Evolutionary conservation across 2,888 invertebrate genomes (phyloP).

Genomic region (Meteorus cinctellus): DNA sequence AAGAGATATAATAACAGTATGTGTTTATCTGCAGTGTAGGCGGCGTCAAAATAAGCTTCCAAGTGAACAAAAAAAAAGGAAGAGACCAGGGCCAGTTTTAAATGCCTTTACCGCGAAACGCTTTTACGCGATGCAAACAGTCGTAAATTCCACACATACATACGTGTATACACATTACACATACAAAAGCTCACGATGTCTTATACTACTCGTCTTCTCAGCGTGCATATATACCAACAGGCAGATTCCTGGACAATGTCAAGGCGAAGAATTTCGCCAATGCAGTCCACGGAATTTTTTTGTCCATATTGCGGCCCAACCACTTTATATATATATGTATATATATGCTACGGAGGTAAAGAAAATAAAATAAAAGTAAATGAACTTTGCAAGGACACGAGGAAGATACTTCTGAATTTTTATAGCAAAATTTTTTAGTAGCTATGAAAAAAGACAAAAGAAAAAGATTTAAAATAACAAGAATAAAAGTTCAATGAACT

Average conservation of each 20-base stretch:
- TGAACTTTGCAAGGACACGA: slow-evolving; percentile 28
- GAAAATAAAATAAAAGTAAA: slow-evolving; percentile 10
- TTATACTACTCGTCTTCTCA: slow-evolving; percentile 5
- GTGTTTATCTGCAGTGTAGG: background rate
- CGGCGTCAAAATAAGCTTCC: background rate
- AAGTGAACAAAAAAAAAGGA: slow-evolving; percentile 1
- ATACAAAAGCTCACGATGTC: slow-evolving; percentile 27
- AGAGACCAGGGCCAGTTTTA: slow-evolving; percentile 36
- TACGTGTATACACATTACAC: background rate
- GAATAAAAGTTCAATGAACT: slow-evolving; percentile 33
- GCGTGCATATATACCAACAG: slow-evolving; percentile 4
- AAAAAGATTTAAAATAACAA: background rate
- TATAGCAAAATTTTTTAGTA: slow-evolving; percentile 1
- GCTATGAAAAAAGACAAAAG: background rate
- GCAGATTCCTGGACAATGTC: slow-evolving; percentile 40
- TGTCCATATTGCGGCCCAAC: background rate
- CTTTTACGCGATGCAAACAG: slow-evolving; percentile 37
- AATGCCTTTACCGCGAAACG: slow-evolving; percentile 44
- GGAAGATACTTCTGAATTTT: slow-evolving; percentile 20
- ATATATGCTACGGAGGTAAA: background rate
- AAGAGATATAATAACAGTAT: background rate
- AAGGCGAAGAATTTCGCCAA: slow-evolving; percentile 38
- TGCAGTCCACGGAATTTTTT: slow-evolving; percentile 31
- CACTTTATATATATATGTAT: background rate
- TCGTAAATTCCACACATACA: slow-evolving; percentile 33